phyloP scores from a whole-genome alignment of 2,797 vertebrate species.

The Brachymystax lenok region DNA sequence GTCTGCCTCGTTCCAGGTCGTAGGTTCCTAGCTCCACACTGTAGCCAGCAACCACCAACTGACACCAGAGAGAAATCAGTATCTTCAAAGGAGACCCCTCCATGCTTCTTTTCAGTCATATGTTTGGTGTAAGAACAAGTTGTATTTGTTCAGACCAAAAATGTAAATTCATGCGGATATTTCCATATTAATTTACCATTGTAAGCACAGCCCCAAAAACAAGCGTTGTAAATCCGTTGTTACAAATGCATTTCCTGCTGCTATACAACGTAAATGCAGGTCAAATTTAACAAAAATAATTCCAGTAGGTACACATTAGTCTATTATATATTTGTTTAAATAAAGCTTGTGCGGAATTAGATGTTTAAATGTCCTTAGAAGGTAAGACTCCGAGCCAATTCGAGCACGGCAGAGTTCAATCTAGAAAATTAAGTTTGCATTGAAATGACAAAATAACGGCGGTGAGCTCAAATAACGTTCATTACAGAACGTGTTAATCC shows the following conservation, averaged over 20 bases:
- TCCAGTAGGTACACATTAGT: neutral
- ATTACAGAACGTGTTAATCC: conserved; percentile 25
- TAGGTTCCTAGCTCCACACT: conserved; percentile 86
- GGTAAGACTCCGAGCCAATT: neutral
- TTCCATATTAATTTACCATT: conserved; percentile 55
- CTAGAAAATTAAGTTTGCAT: neutral
- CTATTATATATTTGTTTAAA: neutral
- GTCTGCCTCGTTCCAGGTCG: conserved; percentile 85
- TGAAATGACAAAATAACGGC: no score
- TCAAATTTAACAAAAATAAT: neutral
- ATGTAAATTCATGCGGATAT: conserved; percentile 15
- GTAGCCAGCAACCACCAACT: conserved; percentile 77
- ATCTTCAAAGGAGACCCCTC: conserved; percentile 74
- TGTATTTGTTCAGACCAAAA: conserved; percentile 31
- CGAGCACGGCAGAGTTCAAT: conserved; percentile 11
- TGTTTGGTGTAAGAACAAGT: conserved; percentile 20
- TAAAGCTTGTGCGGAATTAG: neutral
- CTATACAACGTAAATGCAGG: neutral
- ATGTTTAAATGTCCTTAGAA: neutral
- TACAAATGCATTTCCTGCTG: conserved; percentile 12
- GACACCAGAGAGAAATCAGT: conserved; percentile 78
- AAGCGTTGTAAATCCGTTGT: conserved; percentile 30
- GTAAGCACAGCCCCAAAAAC: conserved; percentile 26
- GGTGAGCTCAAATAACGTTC: neutral
- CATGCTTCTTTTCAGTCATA: conserved; percentile 67